Percentiles rank a stretch among this genome's conserved stretches.
Conservation (phyloP, 2,797 vertebrate genomes). For the Chelmon rostratus region DNA sequence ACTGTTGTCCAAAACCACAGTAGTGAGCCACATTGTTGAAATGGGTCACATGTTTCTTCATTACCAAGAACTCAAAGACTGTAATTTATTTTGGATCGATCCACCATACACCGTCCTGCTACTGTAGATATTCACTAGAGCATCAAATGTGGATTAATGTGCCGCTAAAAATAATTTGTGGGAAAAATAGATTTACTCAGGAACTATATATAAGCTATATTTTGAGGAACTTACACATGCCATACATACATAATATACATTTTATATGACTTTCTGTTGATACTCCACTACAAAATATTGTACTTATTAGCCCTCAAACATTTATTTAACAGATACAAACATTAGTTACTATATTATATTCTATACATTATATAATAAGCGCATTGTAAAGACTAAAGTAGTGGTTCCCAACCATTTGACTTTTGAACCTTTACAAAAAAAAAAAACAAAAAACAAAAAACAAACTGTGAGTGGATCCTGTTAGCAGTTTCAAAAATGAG, state of each 20-base stretch:
- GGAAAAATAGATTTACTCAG: background rate
- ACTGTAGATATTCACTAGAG: background rate
- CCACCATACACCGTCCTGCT: background rate
- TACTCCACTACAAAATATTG: background rate
- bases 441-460: background rate
- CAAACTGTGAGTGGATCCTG: background rate
- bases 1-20: background rate
- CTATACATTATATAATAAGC: background rate
- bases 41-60: background rate
- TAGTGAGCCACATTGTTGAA: background rate
- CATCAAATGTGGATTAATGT: background rate
- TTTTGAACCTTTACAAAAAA: background rate
- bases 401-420: background rate
- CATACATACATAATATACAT: too few relatives aligned
- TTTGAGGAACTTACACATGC: background rate
- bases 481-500: background rate
- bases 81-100: background rate
- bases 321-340: background rate
- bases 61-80: background rate
- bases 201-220: background rate
- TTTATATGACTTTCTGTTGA: background rate
- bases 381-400: background rate
- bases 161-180: background rate
- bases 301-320: background rate
- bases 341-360: background rate